These are phyloP conservation scores for Tigriopus japonicus DNA, from an alignment of 1,140 invertebrate genomes.

Conservation along the genomic window DNA sequence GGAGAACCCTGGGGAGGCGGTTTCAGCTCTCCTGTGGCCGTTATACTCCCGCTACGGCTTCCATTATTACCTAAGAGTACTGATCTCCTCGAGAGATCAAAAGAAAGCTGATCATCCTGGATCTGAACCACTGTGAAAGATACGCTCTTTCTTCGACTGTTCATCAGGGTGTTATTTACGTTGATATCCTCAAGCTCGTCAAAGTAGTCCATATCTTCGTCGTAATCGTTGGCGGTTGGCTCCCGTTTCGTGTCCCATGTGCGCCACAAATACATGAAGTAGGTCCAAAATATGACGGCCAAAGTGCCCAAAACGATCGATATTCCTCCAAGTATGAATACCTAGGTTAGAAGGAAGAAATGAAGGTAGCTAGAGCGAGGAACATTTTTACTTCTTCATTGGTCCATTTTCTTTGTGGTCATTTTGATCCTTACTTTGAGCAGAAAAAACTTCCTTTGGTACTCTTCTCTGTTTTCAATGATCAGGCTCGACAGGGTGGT, in stretches of 20 bases:
- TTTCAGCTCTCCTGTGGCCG: no score
- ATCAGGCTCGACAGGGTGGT: no score
- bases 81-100: not conserved
- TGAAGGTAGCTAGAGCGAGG: no score
- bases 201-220: not conserved
- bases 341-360: not conserved
- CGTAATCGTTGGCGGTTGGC: not conserved
- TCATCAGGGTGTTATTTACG: not conserved
- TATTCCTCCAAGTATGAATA: conserved; percentile 5
- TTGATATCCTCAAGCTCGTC: conserved; percentile 2
- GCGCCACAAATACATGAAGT: conserved; percentile 8
- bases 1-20: no score
- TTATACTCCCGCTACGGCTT: no score
- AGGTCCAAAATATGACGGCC: conserved; percentile 7
- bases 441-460: no score
- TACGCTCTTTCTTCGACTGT: conserved; percentile 1
- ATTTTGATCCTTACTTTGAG: no score
- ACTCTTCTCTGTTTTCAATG: no score
- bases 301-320: not conserved
- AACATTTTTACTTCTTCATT: no score
- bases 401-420: no score
- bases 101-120: not conserved
- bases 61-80: not conserved
- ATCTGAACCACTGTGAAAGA: not conserved
- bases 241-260: conserved; percentile 1